Conservation (phyloP, 2,888 invertebrate species). For the Phytoseiulus persimilis region DNA sequence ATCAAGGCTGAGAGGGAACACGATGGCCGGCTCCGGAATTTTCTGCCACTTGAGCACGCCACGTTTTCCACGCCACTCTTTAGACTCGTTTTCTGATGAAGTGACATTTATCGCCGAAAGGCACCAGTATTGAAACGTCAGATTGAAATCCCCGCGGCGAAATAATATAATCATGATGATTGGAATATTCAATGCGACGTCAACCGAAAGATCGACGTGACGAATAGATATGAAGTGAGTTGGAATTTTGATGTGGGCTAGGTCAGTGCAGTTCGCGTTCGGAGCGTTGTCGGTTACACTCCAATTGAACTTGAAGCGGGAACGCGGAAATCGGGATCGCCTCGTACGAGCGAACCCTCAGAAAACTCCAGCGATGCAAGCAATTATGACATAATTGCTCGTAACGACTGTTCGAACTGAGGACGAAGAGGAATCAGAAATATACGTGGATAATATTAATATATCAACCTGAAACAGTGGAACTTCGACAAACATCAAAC, state of each 20-base stretch:
- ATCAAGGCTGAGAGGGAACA: background rate
- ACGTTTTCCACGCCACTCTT: background rate
- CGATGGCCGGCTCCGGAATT: background rate
- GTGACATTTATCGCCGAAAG: no score
- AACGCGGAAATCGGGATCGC: no score
- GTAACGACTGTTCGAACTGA: background rate
- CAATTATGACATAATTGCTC: no score
- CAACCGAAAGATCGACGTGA: no score
- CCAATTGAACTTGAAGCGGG: no score
- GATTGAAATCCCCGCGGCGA: background rate
- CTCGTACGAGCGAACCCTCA: no score
- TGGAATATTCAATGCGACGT: background rate
- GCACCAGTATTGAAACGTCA: background rate
- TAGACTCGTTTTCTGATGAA: background rate
- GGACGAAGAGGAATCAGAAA: background rate
- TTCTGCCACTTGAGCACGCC: background rate
- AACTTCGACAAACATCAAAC: background rate
- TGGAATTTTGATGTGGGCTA: no score
- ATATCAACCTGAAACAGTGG: background rate
- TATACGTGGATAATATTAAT: background rate
- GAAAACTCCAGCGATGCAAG: no score
- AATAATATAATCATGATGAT: background rate
- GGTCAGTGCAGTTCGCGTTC: no score
- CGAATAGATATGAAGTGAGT: no score
- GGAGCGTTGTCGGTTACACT: no score